Evolutionary conservation across 1,140 invertebrate genomes (phyloP).

Genomic region (Drosophila parvula): DNA sequence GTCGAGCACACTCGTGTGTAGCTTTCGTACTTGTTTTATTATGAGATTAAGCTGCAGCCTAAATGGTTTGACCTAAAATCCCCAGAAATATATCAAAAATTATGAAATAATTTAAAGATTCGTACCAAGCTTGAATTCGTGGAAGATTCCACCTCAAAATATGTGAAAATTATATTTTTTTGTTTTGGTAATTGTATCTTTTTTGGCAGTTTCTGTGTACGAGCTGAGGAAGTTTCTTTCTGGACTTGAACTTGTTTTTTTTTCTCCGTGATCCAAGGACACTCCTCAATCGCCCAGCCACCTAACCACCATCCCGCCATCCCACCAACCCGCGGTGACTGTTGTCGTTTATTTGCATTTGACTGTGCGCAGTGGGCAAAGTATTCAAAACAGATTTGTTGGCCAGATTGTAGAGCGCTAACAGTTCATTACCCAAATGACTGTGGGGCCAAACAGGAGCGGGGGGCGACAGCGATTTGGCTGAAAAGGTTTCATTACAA

Average conservation of each 20-base stretch:
- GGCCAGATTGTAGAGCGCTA: conserved; percentile 77
- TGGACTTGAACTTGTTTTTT: not conserved
- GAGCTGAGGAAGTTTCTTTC: too few relatives aligned
- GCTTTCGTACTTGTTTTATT: too few relatives aligned
- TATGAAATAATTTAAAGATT: too few relatives aligned
- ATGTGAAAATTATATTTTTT: too few relatives aligned
- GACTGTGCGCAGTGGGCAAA: conserved; percentile 50
- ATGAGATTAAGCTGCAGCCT: too few relatives aligned
- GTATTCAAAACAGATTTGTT: conserved; percentile 80
- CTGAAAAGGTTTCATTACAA: conserved; percentile 61
- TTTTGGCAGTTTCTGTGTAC: too few relatives aligned
- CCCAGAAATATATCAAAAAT: too few relatives aligned
- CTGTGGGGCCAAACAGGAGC: conserved; percentile 17
- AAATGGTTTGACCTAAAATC: too few relatives aligned
- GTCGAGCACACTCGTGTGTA: too few relatives aligned
- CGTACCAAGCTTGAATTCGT: too few relatives aligned
- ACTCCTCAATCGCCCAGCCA: not conserved
- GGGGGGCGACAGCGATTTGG: conserved; percentile 33
- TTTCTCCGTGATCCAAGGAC: conserved; percentile 6
- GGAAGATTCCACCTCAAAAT: too few relatives aligned
- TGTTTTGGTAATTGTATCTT: too few relatives aligned
- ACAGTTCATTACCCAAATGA: conserved; percentile 83
- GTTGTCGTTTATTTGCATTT: conserved; percentile 74
- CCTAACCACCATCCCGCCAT: not conserved
- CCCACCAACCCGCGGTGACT: conserved; percentile 4